phyloP scores from a whole-genome alignment of 2,113 vertebrate species.

The Apeltes quadracus region DNA sequence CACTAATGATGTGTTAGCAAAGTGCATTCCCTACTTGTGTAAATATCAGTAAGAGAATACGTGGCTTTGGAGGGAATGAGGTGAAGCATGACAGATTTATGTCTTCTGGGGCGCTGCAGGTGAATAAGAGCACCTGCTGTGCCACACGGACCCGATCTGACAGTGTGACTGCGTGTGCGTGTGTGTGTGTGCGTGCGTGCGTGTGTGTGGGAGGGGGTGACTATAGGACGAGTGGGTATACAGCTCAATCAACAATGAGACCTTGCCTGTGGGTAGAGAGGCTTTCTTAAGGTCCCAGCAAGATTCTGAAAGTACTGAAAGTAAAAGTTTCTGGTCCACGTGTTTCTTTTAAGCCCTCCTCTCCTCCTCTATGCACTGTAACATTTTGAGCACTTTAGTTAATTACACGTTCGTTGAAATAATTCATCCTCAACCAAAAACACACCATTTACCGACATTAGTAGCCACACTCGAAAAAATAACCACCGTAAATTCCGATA shows the following conservation, averaged over 20 bases:
- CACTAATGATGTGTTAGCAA: slow-evolving; percentile 49
- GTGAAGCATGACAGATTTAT: slow-evolving; percentile 44
- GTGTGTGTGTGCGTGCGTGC: slow-evolving; percentile 1
- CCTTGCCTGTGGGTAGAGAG: slow-evolving; percentile 9
- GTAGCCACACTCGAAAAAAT: neutral
- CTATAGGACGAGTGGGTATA: slow-evolving; percentile 35
- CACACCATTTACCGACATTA: neutral
- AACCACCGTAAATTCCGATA: neutral
- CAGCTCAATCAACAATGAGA: slow-evolving; percentile 44
- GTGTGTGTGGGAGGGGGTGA: slow-evolving; percentile 15
- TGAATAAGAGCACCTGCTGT: slow-evolving; percentile 70
- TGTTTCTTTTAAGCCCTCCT: neutral
- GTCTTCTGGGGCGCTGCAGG: slow-evolving; percentile 61
- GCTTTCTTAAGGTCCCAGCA: neutral
- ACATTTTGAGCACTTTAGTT: neutral
- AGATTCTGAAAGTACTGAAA: neutral
- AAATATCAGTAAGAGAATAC: slow-evolving; percentile 50
- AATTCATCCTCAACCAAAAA: neutral
- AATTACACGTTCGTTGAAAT: neutral
- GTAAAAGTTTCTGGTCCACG: neutral
- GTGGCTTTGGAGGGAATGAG: slow-evolving; percentile 33
- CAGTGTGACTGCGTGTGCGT: slow-evolving; percentile 30
- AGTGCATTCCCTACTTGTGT: slow-evolving; percentile 46
- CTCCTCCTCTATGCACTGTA: neutral
- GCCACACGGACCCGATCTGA: slow-evolving; percentile 57